Conservation (phyloP, 2,888 invertebrate species). For the Sturmia bella region DNA sequence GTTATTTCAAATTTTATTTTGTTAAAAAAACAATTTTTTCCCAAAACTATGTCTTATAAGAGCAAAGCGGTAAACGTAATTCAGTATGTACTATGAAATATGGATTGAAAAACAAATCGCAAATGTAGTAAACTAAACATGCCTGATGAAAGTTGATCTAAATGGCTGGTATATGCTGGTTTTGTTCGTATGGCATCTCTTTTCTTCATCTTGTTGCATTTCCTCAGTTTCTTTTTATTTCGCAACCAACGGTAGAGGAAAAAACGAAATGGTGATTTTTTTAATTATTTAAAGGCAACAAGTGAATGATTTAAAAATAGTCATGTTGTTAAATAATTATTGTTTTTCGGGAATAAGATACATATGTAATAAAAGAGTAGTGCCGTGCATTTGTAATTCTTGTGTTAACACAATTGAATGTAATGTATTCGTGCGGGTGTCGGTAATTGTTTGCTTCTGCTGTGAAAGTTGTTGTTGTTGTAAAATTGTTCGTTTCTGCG, state of each 20-base stretch:
- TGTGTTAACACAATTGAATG: too few relatives aligned
- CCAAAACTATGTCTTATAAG: too few relatives aligned
- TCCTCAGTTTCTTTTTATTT: constrained; percentile 13
- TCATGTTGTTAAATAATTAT: constrained; percentile 7
- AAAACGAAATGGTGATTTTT: neutral
- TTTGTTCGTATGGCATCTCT: constrained; percentile 9
- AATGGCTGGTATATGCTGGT: neutral
- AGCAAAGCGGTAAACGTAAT: too few relatives aligned
- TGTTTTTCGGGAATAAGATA: neutral
- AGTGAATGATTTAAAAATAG: neutral
- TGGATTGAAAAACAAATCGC: too few relatives aligned
- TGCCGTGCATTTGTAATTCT: neutral
- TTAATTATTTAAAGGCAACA: neutral
- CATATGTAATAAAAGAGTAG: neutral
- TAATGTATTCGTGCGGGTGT: too few relatives aligned
- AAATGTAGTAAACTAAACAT: neutral
- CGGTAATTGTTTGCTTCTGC: too few relatives aligned
- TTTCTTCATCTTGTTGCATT: neutral
- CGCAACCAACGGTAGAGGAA: neutral
- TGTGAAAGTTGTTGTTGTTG: too few relatives aligned
- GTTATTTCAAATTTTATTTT: too few relatives aligned
- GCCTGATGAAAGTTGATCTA: neutral
- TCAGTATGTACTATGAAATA: too few relatives aligned
- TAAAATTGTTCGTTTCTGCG: too few relatives aligned
- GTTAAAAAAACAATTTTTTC: too few relatives aligned